phyloP scores from a whole-genome alignment of 2,113 vertebrate genomes.

The Pelusios castaneus region DNA sequence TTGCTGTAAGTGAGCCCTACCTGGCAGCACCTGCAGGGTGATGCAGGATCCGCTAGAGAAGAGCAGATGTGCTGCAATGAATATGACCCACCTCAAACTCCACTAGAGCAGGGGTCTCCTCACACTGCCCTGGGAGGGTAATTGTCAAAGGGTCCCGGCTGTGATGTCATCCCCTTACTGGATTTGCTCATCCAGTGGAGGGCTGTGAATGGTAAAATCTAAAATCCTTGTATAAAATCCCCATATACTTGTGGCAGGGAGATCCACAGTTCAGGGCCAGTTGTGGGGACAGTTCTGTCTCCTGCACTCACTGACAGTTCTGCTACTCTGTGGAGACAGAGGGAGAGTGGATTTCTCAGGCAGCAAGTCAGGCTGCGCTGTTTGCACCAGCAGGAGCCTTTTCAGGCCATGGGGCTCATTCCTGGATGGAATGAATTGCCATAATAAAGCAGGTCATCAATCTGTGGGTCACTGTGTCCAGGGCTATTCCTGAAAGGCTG shows the following conservation, averaged over 20 bases:
- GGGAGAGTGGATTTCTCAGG: neutral
- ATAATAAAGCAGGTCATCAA: no score
- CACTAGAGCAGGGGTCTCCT: neutral
- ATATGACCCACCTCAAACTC: neutral
- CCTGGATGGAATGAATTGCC: neutral
- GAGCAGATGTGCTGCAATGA: neutral
- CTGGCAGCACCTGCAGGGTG: neutral
- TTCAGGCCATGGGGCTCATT: neutral
- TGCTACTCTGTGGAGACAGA: neutral
- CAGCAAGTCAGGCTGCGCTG: neutral
- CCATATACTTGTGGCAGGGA: no score
- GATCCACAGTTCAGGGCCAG: no score
- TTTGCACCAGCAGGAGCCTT: neutral
- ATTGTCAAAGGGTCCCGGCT: no score
- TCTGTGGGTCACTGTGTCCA: neutral
- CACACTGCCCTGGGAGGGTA: no score
- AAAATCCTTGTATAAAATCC: no score
- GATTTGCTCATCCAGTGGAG: neutral
- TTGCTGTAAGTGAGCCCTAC: slow-evolving; percentile 85
- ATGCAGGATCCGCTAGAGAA: neutral
- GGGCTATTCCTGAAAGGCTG: neutral
- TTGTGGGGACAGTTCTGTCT: no score
- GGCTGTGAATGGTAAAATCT: neutral
- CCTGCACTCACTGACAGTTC: no score
- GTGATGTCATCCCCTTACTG: no score